Evolutionary conservation across 2,797 vertebrate genomes (phyloP).

Genomic region (Vespertilio murinus): DNA sequence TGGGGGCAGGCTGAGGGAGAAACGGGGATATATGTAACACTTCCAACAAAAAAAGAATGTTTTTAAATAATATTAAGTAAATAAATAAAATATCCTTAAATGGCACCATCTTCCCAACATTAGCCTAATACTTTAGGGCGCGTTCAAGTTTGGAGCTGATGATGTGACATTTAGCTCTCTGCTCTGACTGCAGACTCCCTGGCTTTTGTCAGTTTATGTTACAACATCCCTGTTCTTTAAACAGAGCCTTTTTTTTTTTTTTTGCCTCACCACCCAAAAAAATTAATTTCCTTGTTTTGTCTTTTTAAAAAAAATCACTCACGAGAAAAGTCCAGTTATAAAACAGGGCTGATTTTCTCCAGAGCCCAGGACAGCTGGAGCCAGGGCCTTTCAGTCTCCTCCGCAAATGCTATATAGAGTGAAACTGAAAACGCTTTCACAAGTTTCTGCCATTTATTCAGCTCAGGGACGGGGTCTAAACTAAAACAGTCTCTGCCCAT

Average conservation of each 20-base stretch:
- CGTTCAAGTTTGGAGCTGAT: slow-evolving; percentile 63
- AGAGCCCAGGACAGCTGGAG: slow-evolving; percentile 64
- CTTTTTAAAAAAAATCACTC: slow-evolving; percentile 34
- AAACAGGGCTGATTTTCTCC: slow-evolving; percentile 70
- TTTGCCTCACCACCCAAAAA: slow-evolving; percentile 42
- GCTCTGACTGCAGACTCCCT: slow-evolving; percentile 46
- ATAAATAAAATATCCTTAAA: slow-evolving; percentile 49
- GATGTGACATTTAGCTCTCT: slow-evolving; percentile 55
- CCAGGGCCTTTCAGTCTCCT: slow-evolving; percentile 48
- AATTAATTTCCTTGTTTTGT: slow-evolving; percentile 68
- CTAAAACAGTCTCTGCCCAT: slow-evolving; percentile 11
- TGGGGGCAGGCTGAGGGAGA: too few species aligned
- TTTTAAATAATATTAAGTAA: too few species aligned
- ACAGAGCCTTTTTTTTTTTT: slow-evolving; percentile 42
- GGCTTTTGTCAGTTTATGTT: slow-evolving; percentile 52
- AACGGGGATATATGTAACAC: too few species aligned
- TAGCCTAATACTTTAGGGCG: neutral
- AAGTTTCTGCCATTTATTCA: slow-evolving; percentile 64
- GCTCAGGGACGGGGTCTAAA: slow-evolving; percentile 38
- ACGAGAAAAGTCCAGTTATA: slow-evolving; percentile 51
- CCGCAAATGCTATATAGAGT: neutral
- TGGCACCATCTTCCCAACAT: slow-evolving; percentile 41
- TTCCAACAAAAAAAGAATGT: too few species aligned
- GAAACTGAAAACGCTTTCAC: slow-evolving; percentile 60
- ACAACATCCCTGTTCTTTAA: slow-evolving; percentile 71